phyloP scores from a whole-genome alignment of 2,113 vertebrate species.

The Oriolus oriolus region DNA sequence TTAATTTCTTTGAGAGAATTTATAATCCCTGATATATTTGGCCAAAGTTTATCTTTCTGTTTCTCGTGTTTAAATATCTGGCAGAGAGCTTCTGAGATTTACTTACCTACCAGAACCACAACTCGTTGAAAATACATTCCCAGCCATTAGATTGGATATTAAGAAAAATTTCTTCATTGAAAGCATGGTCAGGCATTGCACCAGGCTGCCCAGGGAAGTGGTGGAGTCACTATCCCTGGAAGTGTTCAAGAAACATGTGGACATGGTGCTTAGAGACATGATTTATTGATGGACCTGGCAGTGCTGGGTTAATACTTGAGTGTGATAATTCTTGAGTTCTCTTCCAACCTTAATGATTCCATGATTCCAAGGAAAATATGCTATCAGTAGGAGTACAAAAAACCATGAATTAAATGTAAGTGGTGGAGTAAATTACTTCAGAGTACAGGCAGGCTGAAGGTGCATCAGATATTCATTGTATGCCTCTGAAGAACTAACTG shows the following conservation, averaged over 20 bases:
- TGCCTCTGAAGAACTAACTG: neutral
- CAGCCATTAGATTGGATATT: neutral
- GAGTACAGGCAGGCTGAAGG: neutral
- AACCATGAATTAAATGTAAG: neutral
- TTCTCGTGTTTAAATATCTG: neutral
- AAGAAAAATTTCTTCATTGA: neutral
- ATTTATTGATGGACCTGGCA: neutral
- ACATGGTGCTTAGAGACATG: neutral
- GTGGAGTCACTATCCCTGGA: neutral
- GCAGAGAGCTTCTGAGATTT: neutral
- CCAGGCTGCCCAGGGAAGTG: neutral
- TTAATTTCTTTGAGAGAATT: neutral
- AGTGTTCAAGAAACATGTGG: neutral
- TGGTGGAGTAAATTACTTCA: neutral
- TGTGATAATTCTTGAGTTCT: neutral
- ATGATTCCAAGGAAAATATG: neutral
- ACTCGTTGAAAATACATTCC: neutral
- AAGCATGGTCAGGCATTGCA: neutral
- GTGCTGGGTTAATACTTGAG: neutral
- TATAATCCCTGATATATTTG: neutral
- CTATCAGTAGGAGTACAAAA: neutral
- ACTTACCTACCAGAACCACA: neutral
- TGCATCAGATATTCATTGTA: neutral
- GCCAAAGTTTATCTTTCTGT: neutral
- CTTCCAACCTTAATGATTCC: neutral